A percentile compares a stretch with the other conserved stretches of the same genome.
phyloP scores from a whole-genome alignment of 2,888 invertebrate species.

The Eurytoma adleriae region DNA sequence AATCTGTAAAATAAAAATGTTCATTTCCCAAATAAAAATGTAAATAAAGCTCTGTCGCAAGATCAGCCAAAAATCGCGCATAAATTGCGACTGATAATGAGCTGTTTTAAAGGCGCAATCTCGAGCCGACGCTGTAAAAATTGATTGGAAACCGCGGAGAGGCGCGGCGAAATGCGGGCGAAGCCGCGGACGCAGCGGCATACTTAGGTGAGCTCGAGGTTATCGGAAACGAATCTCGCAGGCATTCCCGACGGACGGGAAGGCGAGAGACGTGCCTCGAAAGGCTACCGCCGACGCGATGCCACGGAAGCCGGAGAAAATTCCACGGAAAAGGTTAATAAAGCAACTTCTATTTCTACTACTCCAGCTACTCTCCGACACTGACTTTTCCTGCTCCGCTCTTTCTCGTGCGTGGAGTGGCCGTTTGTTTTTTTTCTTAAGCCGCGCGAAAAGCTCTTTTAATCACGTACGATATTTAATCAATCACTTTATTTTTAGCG shows the following conservation, averaged over 20 bases:
- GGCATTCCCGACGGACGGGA: conserved; percentile 42
- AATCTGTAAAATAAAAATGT: too few relatives aligned
- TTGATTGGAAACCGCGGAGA: conserved; percentile 28
- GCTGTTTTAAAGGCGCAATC: conserved; percentile 30
- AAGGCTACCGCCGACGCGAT: conserved; percentile 7
- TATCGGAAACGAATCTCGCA: conserved; percentile 50
- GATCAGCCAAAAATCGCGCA: too few relatives aligned
- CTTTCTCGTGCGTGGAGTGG: neutral
- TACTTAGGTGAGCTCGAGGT: conserved; percentile 32
- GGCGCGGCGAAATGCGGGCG: conserved; percentile 4
- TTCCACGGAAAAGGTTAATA: conserved; percentile 52
- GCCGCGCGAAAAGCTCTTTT: too few relatives aligned
- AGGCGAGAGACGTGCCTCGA: conserved; percentile 34
- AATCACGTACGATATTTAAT: too few relatives aligned
- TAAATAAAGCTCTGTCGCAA: too few relatives aligned
- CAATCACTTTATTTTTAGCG: too few relatives aligned
- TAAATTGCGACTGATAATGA: conserved; percentile 7
- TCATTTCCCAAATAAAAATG: too few relatives aligned
- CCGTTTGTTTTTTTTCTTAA: too few relatives aligned
- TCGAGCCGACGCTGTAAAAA: neutral
- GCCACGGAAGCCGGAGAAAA: conserved; percentile 30
- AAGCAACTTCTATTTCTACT: conserved; percentile 43
- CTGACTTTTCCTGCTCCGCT: conserved; percentile 38
- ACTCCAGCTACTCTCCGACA: conserved; percentile 4
- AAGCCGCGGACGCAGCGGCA: conserved; percentile 29